Base-by-base conservation (phyloP, 2,888 invertebrate genomes). In the Anticlea derivata region DNA sequence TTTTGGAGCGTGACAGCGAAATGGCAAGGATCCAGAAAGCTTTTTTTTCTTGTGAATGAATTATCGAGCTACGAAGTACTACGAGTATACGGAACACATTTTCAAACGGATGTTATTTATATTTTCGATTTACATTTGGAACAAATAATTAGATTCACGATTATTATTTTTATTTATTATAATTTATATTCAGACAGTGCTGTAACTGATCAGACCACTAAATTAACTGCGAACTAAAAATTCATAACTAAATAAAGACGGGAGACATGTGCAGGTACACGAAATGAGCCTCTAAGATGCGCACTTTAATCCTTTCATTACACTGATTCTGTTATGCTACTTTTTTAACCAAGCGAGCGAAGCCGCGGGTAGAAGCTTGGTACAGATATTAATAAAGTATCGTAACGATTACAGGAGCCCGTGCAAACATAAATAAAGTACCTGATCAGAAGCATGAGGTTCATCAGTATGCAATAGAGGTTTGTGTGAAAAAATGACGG, bases 401-500 rank as follows among this genome's bases (percentile, higher is more conserved):
- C 47, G 58, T 55, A 55, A 33, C 27, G 33, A 51, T 55, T 50
- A 44, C 45, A 48, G 31, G 12, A 17, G 50, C 45, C 10, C 34
- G 12, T 35, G 17, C 38, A 33, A 44, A 47, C 47, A 37, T 47
- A 54, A 57, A 58, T 51, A 34, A 55, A 44, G 57, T 31, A 31
- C 49, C 44, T 35, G 45, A 52, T 47, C 37, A 27, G 13, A 41
- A 37, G 30, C 47, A 60, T 63, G 55, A 63, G 58, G 51, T 49
- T 66, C 62, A 66, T 72, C 61, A 62, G 65, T 56, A 72, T 70
- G 60, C 72, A 61, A 52, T 56, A 46, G 33, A 52, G 61, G 68
- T 61, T 48, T 55, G 56, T 45, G 56, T 61, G 60, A 64, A 63
- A 61, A 69, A 70, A 70, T 63, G 51, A 58, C 58, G 48, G 50